Evolutionary conservation across 1,140 invertebrate genomes (phyloP), one percentile per base, ranked within the genome.

Genomic region (Caenorhabditis inopinata): DNA sequence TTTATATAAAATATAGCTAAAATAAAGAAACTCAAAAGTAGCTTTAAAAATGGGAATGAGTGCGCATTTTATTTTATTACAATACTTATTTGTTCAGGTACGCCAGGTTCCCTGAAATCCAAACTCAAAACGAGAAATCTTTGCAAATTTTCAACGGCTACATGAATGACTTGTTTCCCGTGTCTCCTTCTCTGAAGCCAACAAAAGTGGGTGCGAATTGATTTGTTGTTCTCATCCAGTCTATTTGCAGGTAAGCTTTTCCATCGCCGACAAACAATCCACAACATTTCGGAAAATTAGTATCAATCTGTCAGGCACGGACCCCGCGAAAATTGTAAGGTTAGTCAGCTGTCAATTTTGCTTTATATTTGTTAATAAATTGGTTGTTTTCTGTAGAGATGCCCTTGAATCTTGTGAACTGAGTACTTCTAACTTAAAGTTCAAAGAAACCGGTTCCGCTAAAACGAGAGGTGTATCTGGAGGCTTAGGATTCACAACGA

Each of bases 101-200:
- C 47, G 80, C 80, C 9, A 45, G 29, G 25, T 68, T 73, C n/a
- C 80, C 80, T 1, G 58, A 53, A 7, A 51, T 73, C 49, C 51
- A 75, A 51, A 49, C 81, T 12, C 49, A 77, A 53, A 81, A 81
- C 45, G 80, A 81, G 45, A 81, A 81, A 32, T 76, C 80, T 16
- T 25, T 81, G 35, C 49, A 81, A 75, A 81, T 81, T 27, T 81
- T 81, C 53, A 81, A 81, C 32, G 80, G 80, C 51, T 81, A 81
- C 47, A 49, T 81, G 32, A 81, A 78, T 47, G 80, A 77, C 46
- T 75, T 81, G 49, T 81, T 81, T 32, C 80, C 80, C 21, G 75
- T 77, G 11, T 62, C 75, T 0, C 35, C 80, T 2, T 81, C 80
- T 3, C 7, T 73, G 14, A 32, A 51, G 47, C 80, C 80, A 2